A percentile compares a stretch with the other conserved stretches of the same genome.
Evolutionary conservation across 37 sponge, comb jelly and placozoan genomes (phyloP).

Genomic region (Aplysina aerophoba): DNA sequence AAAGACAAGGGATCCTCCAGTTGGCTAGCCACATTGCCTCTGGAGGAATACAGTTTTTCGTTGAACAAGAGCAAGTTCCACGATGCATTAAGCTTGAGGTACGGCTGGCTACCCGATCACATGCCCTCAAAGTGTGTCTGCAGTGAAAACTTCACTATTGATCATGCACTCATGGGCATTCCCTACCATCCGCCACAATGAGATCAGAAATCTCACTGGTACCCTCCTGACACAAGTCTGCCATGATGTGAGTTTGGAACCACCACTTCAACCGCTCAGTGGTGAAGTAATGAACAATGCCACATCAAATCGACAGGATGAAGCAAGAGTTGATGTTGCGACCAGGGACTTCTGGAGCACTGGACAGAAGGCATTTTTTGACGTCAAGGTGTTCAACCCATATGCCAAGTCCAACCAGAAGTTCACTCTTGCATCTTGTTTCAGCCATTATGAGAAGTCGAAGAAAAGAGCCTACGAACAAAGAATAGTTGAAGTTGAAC

Average conservation of each 20-base stretch:
- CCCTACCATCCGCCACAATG: conserved; percentile 27
- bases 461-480: conserved; percentile 20
- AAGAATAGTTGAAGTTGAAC: conserved; percentile 12
- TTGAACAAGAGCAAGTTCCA: not conserved
- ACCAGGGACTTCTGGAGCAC: conserved; percentile 18
- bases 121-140: conserved; percentile 23
- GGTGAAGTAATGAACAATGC: not conserved
- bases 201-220: conserved; percentile 16
- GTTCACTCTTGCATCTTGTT: conserved; percentile 18
- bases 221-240: conserved; percentile 21
- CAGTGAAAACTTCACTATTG: conserved; percentile 17
- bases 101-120: conserved; percentile 18
- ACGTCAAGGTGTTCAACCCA: conserved; percentile 28
- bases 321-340: conserved; percentile 21
- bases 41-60: conserved; percentile 11
- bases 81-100: not conserved
- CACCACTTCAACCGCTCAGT: conserved; percentile 18
- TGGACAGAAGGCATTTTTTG: conserved; percentile 33
- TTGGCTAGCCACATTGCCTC: conserved; percentile 17
- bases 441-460: conserved; percentile 1
- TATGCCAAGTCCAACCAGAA: conserved; percentile 39
- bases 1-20: not conserved
- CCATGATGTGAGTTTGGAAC: conserved; percentile 27
- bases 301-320: conserved; percentile 5
- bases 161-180: conserved; percentile 22